These are phyloP conservation scores for Chaetops frenatus DNA, from an alignment of 2,113 vertebrate species.

Conservation along the genomic window DNA sequence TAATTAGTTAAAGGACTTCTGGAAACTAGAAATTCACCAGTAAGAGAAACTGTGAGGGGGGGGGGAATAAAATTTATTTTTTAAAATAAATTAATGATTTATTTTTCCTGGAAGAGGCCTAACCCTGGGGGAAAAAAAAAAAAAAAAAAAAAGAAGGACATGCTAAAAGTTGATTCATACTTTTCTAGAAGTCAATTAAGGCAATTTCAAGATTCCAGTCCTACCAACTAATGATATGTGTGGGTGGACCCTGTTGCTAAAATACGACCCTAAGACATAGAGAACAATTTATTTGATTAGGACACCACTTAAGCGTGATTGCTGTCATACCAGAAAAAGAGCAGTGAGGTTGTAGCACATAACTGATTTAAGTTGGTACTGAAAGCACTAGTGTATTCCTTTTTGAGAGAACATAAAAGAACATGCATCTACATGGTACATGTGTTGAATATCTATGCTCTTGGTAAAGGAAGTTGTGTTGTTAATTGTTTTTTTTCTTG, in stretches of 20 bases:
- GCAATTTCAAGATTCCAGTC: background rate
- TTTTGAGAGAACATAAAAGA: background rate
- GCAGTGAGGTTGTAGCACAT: background rate
- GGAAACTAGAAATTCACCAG: background rate
- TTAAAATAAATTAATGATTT: too few relatives aligned
- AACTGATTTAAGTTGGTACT: background rate
- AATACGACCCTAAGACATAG: background rate
- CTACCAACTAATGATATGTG: background rate
- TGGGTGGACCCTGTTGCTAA: background rate
- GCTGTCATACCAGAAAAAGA: background rate
- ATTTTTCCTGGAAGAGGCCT: background rate
- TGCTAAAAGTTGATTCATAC: background rate
- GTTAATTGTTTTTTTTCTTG: background rate
- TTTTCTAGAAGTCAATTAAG: background rate
- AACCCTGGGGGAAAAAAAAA: background rate
- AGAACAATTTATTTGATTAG: background rate
- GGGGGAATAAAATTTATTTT: too few relatives aligned
- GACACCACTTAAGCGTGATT: background rate
- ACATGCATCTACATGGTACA: background rate
- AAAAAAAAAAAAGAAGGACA: background rate
- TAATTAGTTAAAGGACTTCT: background rate
- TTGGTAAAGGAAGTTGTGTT: background rate
- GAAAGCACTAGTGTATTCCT: background rate
- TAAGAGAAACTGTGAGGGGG: background rate
- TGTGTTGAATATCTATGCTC: background rate